Conservation (phyloP, 2,888 invertebrate species). For the Oxystoma pomonae region DNA sequence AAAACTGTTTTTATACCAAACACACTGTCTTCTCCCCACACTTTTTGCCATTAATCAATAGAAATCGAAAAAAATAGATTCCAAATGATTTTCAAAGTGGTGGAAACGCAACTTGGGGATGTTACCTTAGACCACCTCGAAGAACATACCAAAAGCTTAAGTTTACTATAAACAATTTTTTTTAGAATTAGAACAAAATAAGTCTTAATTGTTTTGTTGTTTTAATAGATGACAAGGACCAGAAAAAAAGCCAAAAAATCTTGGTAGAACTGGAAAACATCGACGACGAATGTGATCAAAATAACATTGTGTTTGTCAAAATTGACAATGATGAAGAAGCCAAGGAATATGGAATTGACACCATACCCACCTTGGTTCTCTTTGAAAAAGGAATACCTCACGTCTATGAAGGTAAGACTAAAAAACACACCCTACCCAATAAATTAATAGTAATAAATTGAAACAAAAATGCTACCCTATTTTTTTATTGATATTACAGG, state of each 20-base stretch:
- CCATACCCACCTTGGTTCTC: conserved; percentile 75
- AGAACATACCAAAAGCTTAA: too few species aligned
- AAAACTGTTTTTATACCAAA: too few species aligned
- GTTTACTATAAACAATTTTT: too few species aligned
- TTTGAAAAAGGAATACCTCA: conserved; percentile 62
- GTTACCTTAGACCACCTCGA: too few species aligned
- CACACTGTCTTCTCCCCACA: too few species aligned
- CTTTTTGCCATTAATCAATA: too few species aligned
- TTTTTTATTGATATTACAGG: too few species aligned
- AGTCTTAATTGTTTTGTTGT: not conserved
- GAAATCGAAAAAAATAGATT: too few species aligned
- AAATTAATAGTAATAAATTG: not conserved
- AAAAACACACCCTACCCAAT: not conserved
- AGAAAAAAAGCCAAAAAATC: conserved; percentile 85
- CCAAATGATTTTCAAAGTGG: too few species aligned
- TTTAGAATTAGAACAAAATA: not conserved
- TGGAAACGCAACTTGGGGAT: too few species aligned
- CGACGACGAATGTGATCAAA: conserved; percentile 90
- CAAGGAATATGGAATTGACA: conserved; percentile 83
- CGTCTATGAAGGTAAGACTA: conserved; percentile 53
- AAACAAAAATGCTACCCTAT: too few species aligned
- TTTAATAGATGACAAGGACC: conserved; percentile 80
- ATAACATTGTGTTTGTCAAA: conserved; percentile 88
- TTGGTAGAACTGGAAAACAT: conserved; percentile 84
- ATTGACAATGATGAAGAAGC: conserved; percentile 86